Percentiles rank a stretch among this genome's conserved stretches.
These are phyloP conservation scores for Austrofundulus limnaeus DNA, from an alignment of 2,113 vertebrate genomes.

Conservation along the genomic window DNA sequence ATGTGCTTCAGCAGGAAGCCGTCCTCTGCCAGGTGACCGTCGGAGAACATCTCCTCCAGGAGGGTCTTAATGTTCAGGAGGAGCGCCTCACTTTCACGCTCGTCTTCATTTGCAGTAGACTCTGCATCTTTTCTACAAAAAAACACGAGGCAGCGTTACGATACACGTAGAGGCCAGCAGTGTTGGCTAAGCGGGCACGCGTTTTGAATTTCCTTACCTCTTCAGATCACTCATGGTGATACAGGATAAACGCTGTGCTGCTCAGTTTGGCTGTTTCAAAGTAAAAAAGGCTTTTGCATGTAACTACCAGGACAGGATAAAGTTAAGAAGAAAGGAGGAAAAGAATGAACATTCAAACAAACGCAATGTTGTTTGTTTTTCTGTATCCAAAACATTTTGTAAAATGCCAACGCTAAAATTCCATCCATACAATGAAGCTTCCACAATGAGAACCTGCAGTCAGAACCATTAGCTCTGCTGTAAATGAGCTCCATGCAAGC, in stretches of 20 bases:
- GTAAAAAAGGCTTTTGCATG: neutral
- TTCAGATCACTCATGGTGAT: slow-evolving; percentile 24
- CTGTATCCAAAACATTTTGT: slow-evolving; percentile 40
- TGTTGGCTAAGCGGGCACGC: neutral
- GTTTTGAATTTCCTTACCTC: slow-evolving; percentile 42
- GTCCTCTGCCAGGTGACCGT: slow-evolving; percentile 53
- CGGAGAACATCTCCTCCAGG: slow-evolving; percentile 54
- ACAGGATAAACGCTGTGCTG: neutral
- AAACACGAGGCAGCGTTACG: slow-evolving; percentile 8
- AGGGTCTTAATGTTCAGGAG: slow-evolving; percentile 37
- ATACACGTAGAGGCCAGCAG: neutral
- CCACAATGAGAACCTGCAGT: neutral
- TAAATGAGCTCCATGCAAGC: neutral
- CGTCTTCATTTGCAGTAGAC: slow-evolving; percentile 10
- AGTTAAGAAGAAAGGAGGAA: neutral
- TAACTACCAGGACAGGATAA: neutral
- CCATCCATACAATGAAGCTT: slow-evolving; percentile 7
- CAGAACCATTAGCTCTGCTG: slow-evolving; percentile 6
- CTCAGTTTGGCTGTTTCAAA: slow-evolving; percentile 10
- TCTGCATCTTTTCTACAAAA: slow-evolving; percentile 24
- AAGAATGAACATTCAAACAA: slow-evolving; percentile 10
- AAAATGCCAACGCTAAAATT: slow-evolving; percentile 46
- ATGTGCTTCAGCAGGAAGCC: slow-evolving; percentile 61
- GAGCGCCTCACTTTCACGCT: slow-evolving; percentile 15
- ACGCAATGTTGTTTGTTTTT: slow-evolving; percentile 10